Percentiles rank a stretch among this genome's conserved stretches.
These are phyloP conservation scores for Barnardius zonarius DNA, from an alignment of 2,113 vertebrate genomes.

Conservation along the genomic window DNA sequence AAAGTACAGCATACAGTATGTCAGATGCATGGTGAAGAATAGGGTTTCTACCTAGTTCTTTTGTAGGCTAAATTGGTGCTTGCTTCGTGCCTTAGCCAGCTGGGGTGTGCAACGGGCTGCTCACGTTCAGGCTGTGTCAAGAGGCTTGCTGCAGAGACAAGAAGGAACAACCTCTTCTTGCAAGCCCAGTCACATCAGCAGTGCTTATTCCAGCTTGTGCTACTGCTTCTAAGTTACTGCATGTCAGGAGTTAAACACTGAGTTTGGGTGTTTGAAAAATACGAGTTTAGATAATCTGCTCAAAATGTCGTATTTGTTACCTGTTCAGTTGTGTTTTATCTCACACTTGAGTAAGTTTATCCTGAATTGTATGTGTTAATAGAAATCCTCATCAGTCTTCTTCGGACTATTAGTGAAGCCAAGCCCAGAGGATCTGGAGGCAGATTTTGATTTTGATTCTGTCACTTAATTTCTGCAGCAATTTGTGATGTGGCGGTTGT, in stretches of 20 bases:
- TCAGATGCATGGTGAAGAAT: neutral
- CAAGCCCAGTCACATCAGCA: neutral
- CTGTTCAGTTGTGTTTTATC: neutral
- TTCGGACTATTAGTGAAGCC: neutral
- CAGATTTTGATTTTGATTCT: neutral
- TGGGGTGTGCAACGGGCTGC: neutral
- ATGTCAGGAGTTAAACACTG: neutral
- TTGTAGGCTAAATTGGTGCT: neutral
- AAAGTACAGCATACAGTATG: accelerated
- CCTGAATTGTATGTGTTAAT: neutral
- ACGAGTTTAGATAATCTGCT: neutral
- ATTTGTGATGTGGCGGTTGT: neutral
- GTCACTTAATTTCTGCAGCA: neutral
- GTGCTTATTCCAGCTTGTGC: neutral
- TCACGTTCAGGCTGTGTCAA: accelerated
- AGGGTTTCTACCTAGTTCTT: neutral
- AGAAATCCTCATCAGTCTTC: neutral
- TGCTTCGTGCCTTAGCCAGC: neutral
- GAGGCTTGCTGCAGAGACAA: neutral
- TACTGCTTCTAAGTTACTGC: neutral
- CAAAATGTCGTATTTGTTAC: neutral
- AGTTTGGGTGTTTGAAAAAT: neutral
- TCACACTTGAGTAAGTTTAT: neutral
- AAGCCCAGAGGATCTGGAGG: neutral
- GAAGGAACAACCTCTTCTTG: neutral